Percentiles rank a stretch among this genome's conserved stretches.
phyloP scores from a whole-genome alignment of 23 tunicate species.

The Botrylloides violaceus region DNA sequence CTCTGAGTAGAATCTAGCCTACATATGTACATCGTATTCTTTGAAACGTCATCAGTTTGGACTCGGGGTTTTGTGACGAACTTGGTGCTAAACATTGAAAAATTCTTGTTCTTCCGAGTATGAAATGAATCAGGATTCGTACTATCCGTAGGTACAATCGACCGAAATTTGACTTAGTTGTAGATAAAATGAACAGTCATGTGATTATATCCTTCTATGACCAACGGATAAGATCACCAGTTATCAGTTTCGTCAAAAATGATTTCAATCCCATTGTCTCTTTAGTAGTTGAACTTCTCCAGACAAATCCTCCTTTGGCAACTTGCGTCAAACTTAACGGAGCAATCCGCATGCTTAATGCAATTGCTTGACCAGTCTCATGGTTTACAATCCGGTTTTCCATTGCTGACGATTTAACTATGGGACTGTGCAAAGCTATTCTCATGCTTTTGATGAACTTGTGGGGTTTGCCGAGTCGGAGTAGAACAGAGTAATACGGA shows the following conservation, averaged over 20 bases:
- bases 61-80: no score
- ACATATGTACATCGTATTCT: no score
- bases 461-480: slow-evolving; percentile 1
- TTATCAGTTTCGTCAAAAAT: neutral
- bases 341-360: neutral
- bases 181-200: no score
- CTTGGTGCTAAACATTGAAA: no score
- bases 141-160: no score
- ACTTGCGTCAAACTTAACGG: neutral
- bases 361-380: neutral
- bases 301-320: neutral
- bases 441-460: slow-evolving; percentile 11
- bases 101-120: no score
- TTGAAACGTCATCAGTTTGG: no score
- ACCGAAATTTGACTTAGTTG: no score
- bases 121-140: no score
- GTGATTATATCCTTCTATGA: no score
- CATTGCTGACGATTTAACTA: neutral
- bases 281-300: neutral
- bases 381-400: neutral
- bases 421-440: neutral
- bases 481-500: slow-evolving; percentile 11
- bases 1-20: no score
- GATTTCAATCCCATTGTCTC: neutral
- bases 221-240: slow-evolving; percentile 8